Evolutionary conservation across 2,113 vertebrate genomes (phyloP).

Genomic region (Prinia subflava): DNA sequence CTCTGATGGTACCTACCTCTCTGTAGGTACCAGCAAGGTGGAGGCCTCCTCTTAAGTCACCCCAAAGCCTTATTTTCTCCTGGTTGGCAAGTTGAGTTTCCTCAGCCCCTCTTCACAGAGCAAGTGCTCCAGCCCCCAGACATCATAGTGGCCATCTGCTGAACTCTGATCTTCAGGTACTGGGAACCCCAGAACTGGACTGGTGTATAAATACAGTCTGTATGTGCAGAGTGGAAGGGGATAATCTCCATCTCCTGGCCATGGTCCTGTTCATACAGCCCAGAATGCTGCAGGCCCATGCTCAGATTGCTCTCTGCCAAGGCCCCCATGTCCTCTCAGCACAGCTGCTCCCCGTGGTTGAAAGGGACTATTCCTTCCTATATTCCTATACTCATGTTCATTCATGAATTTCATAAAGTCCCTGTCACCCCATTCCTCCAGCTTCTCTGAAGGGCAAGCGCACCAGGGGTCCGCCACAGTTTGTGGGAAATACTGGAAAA

Average conservation of each 20-base stretch:
- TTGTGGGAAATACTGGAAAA: neutral
- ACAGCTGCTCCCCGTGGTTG: neutral
- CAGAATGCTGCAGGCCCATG: neutral
- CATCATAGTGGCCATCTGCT: neutral
- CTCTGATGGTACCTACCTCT: neutral
- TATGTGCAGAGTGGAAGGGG: neutral
- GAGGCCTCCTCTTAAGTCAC: neutral
- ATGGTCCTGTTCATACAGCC: neutral
- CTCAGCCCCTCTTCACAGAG: neutral
- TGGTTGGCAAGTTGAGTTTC: neutral
- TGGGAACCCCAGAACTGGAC: neutral
- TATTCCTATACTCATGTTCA: fast-evolving
- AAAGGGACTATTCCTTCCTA: neutral
- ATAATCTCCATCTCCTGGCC: neutral
- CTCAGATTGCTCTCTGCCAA: neutral
- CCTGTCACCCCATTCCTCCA: neutral
- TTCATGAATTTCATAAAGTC: neutral
- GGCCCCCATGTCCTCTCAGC: neutral
- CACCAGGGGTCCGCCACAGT: neutral
- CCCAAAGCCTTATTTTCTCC: neutral
- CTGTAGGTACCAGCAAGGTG: neutral
- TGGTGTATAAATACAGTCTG: neutral
- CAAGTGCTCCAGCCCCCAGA: neutral
- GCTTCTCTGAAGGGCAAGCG: neutral
- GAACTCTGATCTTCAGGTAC: neutral